Evolutionary conservation across 2,888 invertebrate species (phyloP), one percentile per base, ranked within the genome.

Genomic region (Macrophya alboannulata): DNA sequence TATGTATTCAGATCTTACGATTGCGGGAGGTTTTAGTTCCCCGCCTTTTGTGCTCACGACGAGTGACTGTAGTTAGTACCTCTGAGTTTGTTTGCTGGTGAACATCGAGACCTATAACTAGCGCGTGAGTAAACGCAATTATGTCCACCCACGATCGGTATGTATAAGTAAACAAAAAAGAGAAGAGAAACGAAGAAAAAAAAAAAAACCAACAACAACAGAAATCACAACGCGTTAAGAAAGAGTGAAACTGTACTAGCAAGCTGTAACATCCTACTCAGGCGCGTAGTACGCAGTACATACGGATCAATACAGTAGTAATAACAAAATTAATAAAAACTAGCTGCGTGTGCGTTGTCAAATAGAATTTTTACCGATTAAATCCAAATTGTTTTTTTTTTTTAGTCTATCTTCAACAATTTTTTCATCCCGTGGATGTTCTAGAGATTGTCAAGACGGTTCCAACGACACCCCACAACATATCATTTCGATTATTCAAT

Each of bases 1-100:
- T 68, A 37, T 37, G 68, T 37, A 68, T 37, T 17, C 68, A 17
- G 68, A 68, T 68, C 68, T 68, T 5, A 15, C 37, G 37, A 68
- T 37, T 37, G 68, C 68, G 68, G 68, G 68, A 68, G 68, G 68
- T 68, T 68, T 68, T 68, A 8, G 68, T 37, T 68, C 37, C 68
- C 68, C 31, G 68, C 68, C 15, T 15, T 68, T 68, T 37, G 25
- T 68, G 25, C 68, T 37, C 37, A 37, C 37, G 37, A 25, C 68
- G 68, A 68, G 68, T 68, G 6, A 8, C 68, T 37, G 37, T 25
- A 37, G 68, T 15, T 68, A 68, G 68, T 68, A 0, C 15, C 68
- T 68, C 37, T 17, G 6, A 15, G 68, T 68, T 68, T 68, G 68
- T 68, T 68, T 68, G 31, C 68, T 37, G 37, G 37, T 17, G 68